Evolutionary conservation across 2,113 vertebrate genomes (phyloP), one percentile per base, ranked within the genome.

Genomic region (Plestiodon gilberti): DNA sequence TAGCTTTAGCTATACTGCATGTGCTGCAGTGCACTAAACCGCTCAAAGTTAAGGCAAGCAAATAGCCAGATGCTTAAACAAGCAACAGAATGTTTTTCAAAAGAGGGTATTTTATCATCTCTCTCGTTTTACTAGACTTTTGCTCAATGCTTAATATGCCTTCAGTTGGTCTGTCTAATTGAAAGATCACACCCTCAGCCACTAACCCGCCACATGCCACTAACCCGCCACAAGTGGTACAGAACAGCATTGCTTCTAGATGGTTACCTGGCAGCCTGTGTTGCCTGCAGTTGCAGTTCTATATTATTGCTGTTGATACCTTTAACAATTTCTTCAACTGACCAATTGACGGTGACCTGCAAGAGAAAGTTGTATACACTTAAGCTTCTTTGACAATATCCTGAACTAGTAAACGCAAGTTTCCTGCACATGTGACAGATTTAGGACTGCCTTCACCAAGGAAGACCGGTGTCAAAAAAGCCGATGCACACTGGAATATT

Each of bases 261-360:
- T 10, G 61, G 2, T 95, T 96, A 99, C 98, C 98, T 97, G 81
- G 97, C 98, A 91, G 97, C 97, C 86, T 99, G 98, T 25, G 97
- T 98, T 83, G 98, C 98, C 90, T 98, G 97, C 14, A 99, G 95
- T 91, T 98, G 98, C 81, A 95, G 84, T 86, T 98, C 98, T 64
- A 92, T 88, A 78, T 95, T 97, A 87, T 94, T 96, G 70, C 96
- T 97, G 43, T 97, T 96, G 82, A 99, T 95, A 35, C 97, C 97
- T 93, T 88, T 95, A 48, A 98, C 94, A 88, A 99, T 98, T 88
- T 98, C 97, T 86, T 99, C 98, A 82, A 99, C 96, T 76, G 96
- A 97, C 98, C 98, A 98, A 71, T 97, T 98, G 79, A 95, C 95
- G 64, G 93, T 94, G 59, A 95, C 93, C 98, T 99, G 69, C 2